Percentiles rank a stretch among this genome's conserved stretches.
phyloP scores from a whole-genome alignment of 2,888 invertebrate genomes.

The Chrysodeixis includens region DNA sequence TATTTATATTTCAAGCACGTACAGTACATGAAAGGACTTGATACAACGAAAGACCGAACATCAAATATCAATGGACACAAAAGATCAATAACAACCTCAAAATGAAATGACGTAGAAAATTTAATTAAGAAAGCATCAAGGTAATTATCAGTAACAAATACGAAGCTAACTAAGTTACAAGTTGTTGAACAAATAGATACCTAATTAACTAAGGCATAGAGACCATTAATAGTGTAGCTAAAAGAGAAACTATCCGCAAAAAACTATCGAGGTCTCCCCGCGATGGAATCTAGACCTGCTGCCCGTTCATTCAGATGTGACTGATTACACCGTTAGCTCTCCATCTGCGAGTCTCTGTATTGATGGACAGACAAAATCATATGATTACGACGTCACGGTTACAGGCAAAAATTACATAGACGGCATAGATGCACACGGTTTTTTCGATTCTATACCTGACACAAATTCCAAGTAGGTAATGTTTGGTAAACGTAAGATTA shows the following conservation, averaged over 20 bases:
- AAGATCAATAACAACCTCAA: slow-evolving; percentile 30
- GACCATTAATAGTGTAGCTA: slow-evolving; percentile 64
- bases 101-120: slow-evolving; percentile 53
- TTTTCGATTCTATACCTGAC: slow-evolving; percentile 32
- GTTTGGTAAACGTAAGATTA: slow-evolving; percentile 8
- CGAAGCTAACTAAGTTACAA: slow-evolving; percentile 31
- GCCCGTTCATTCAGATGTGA: slow-evolving; percentile 70
- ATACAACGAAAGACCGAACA: background rate
- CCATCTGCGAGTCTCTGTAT: slow-evolving; percentile 45
- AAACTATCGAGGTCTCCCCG: slow-evolving; percentile 77
- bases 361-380: slow-evolving; percentile 44
- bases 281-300: slow-evolving; percentile 74
- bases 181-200: slow-evolving; percentile 53
- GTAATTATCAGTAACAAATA: slow-evolving; percentile 57
- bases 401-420: slow-evolving; percentile 38
- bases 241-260: slow-evolving; percentile 79
- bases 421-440: slow-evolving; percentile 13
- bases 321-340: slow-evolving; percentile 62
- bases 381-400: slow-evolving; percentile 48
- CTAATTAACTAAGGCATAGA: slow-evolving; percentile 65
- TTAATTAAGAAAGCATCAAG: slow-evolving; percentile 51
- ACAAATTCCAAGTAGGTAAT: slow-evolving; percentile 27
- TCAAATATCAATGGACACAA: slow-evolving; percentile 12
- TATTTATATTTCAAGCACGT: background rate
- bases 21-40: background rate